Evolutionary conservation across 2,888 invertebrate genomes (phyloP), one percentile per base, ranked within the genome.

Genomic region (Selenia dentaria): DNA sequence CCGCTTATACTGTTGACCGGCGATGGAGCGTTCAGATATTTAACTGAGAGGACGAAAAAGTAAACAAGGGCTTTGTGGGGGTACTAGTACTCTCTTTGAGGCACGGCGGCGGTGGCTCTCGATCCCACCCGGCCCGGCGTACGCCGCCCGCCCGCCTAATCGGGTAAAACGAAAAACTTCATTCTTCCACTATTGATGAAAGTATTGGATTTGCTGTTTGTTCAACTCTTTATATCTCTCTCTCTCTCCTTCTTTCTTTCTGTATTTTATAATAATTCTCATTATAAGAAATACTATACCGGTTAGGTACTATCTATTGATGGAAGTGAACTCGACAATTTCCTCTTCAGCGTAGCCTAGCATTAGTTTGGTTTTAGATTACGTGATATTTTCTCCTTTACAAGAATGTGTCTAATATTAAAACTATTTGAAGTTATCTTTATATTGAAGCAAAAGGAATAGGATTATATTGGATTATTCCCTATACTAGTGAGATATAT

Each of bases 21-120:
- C 75, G 74, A 78, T 78, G 69, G 68, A 79, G 60, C 72, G 71
- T 70, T 66, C 73, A 74, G 78, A 80, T 79, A 79, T 78, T 78
- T 75, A 76, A 74, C 74, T 64, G 70, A 59, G 66, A 67, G 65
- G 63, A 71, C 63, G 66, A 69, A 78, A 78, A 75, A 76, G 76
- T 74, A 79, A 78, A 78, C 77, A 78, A 65, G 64, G 68, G 67
- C 72, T 78, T 74, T 78, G 70, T 64, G 58, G 62, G 61, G 51
- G 53, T 54, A 57, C 51, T 55, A 53, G 58, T 57, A 59, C 59
- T 46, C 59, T 57, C 61, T 58, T 63, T 57, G 61, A 57, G 52
- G 57, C 59, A 54, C 57, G 61, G 59, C 58, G 70, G 59, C 58
- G 70, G 67, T 54, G 62, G 67, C n/a, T n/a, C n/a, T n/a, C n/a